Percentiles rank a stretch among this genome's conserved stretches.
These are phyloP conservation scores for Matsumyia berberina DNA, from an alignment of 2,888 invertebrate genomes.

Conservation along the genomic window DNA sequence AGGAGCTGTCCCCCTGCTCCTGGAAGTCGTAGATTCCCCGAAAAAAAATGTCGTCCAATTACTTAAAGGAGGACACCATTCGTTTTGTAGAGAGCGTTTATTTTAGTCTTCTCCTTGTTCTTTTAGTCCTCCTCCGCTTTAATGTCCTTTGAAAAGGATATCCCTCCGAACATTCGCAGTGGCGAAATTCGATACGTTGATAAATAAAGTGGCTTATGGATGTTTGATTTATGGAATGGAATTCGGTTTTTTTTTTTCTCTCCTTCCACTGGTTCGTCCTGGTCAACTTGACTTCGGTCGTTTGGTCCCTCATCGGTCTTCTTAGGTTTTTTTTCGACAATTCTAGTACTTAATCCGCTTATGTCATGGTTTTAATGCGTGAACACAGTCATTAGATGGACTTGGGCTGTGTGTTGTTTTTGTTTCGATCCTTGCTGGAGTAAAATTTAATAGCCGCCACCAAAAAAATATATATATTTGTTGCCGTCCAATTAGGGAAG, in stretches of 20 bases:
- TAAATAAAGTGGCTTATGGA: conserved; percentile 74
- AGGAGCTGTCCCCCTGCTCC: background rate
- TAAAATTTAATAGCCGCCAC: conserved; percentile 59
- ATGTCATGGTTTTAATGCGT: conserved; percentile 75
- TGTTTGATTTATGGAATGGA: conserved; percentile 74
- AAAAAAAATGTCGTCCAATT: conserved; percentile 60
- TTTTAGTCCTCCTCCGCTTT: background rate
- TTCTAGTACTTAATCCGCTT: conserved; percentile 71
- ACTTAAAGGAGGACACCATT: conserved; percentile 62
- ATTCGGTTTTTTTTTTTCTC: conserved; percentile 26
- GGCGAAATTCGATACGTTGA: conserved; percentile 67
- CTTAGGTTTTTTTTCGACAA: conserved; percentile 27
- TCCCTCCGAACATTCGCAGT: conserved; percentile 17
- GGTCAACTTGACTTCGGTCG: conserved; percentile 44
- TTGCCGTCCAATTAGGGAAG: conserved; percentile 72
- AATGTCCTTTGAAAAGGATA: conserved; percentile 51
- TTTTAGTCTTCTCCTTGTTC: background rate
- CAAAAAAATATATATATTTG: conserved; percentile 47
- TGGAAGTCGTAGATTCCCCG: conserved; percentile 25
- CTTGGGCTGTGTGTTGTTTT: conserved; percentile 17
- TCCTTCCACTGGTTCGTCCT: background rate
- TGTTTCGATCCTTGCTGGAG: conserved; percentile 9
- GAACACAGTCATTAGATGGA: conserved; percentile 65
- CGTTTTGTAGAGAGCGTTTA: conserved; percentile 20
- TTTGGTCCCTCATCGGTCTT: conserved; percentile 13